These are phyloP conservation scores for Meta bourneti DNA, from an alignment of 2,888 invertebrate species.

Conservation along the genomic window DNA sequence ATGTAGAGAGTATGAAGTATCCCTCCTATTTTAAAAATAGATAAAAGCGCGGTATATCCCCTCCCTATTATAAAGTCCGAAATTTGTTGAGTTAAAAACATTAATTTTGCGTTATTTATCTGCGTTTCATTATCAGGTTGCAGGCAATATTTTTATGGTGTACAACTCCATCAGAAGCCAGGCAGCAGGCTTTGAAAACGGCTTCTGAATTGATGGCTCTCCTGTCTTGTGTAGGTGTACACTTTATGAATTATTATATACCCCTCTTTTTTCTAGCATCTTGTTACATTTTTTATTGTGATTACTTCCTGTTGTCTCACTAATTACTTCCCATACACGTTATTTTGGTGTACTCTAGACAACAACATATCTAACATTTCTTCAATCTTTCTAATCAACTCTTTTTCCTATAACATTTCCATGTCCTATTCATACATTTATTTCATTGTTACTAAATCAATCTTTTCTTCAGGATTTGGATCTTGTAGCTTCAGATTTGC, in stretches of 20 bases:
- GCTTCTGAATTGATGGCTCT: slow-evolving; percentile 58
- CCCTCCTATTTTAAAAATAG: too few relatives aligned
- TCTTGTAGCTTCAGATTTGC: slow-evolving; percentile 59
- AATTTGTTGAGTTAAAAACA: too few relatives aligned
- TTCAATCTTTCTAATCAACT: not conserved
- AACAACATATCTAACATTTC: not conserved
- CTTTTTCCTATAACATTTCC: too few relatives aligned
- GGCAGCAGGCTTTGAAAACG: slow-evolving; percentile 51
- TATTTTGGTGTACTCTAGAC: not conserved
- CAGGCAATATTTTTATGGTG: slow-evolving; percentile 69
- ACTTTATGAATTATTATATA: not conserved
- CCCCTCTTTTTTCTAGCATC: not conserved
- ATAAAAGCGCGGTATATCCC: too few relatives aligned
- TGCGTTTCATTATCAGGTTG: slow-evolving; percentile 18
- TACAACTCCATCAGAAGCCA: slow-evolving; percentile 61
- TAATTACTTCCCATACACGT: not conserved
- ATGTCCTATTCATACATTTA: too few relatives aligned
- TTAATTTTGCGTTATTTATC: too few relatives aligned
- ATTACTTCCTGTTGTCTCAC: not conserved
- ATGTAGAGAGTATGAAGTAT: too few relatives aligned
- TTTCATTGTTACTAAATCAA: too few relatives aligned
- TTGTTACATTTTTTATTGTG: not conserved
- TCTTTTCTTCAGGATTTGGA: slow-evolving; percentile 61
- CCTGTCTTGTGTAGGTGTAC: slow-evolving; percentile 49
- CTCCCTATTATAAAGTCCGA: too few relatives aligned